Conservation (phyloP, 2,113 vertebrate species). For the Rhinolophus sinicus region DNA sequence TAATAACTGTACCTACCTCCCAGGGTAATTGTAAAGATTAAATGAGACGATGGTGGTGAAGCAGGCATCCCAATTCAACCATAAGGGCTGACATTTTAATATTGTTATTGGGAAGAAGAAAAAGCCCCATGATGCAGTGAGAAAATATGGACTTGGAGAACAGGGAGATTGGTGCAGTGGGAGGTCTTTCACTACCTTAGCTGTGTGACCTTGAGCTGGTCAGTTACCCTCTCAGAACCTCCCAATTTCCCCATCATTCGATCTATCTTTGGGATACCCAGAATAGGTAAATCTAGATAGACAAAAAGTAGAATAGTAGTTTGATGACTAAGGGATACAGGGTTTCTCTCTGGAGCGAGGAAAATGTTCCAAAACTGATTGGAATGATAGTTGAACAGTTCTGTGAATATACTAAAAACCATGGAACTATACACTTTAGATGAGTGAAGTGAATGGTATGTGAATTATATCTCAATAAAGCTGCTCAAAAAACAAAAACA, state of each 20-base stretch:
- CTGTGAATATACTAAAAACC: background rate
- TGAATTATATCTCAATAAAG: background rate
- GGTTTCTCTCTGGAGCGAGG: background rate
- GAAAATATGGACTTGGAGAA: background rate
- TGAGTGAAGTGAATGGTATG: no score
- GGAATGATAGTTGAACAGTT: background rate
- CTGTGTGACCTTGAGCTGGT: background rate
- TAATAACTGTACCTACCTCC: background rate
- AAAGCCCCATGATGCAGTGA: background rate
- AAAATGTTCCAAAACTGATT: background rate
- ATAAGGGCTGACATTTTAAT: background rate
- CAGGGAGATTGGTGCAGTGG: background rate
- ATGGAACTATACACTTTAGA: background rate
- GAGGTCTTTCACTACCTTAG: background rate
- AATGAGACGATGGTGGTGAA: background rate
- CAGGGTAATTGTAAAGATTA: background rate
- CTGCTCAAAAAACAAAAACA: background rate
- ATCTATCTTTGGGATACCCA: background rate
- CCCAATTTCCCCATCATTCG: background rate
- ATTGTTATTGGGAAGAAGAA: background rate
- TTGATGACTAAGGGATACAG: background rate
- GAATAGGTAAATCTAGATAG: background rate
- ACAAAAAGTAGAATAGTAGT: background rate
- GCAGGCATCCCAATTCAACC: background rate
- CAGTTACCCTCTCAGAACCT: background rate